Evolutionary conservation across 2,888 invertebrate genomes (phyloP), one percentile per base, ranked within the genome.

Genomic region (Acleris emargana): DNA sequence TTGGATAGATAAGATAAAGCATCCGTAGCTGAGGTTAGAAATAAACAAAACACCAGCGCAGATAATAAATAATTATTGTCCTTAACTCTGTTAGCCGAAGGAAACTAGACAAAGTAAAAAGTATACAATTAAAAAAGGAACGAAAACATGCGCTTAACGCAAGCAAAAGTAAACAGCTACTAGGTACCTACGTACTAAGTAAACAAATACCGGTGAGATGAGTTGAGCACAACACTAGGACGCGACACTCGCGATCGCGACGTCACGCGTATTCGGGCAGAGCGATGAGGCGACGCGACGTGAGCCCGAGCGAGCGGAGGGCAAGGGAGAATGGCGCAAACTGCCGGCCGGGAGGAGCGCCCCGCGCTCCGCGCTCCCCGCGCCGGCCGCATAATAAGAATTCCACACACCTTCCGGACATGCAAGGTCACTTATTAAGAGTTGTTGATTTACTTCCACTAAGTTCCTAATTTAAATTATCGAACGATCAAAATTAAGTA

Each of bases 311-410:
- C 83, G 83, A 86, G 81, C 82, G 87, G 81, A 82, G 88, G 86
- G 84, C 85, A 82, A 88, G 89, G 87, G 85, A 87, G 90, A 88
- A 84, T 87, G 87, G 89, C 88, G 91, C 89, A 87, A 84, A 89
- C 91, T 90, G 91, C 82, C 84, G 79, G 74, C 80, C 81, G 79
- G 81, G 80, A 72, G 75, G 73, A 72, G 70, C 77, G 71, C 76
- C 73, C 64, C 72, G 62, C 71, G 68, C 54, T 50, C 69, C 69
- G 67, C 68, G 67, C 70, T 70, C 76, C 81, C 82, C 80, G 79
- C 81, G 88, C 89, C 87, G 85, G 86, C 88, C 89, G 88, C 88
- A 90, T 91, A 89, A 89, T 89, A 89, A 84, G 85, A 77, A 84
- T 83, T 86, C 84, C 80, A 84, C 87, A 87, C 85, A 82, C 79